Percentiles rank a stretch among this genome's conserved stretches.
These are phyloP conservation scores for Scolopax mira DNA, from an alignment of 2,113 vertebrate species.

Conservation along the genomic window DNA sequence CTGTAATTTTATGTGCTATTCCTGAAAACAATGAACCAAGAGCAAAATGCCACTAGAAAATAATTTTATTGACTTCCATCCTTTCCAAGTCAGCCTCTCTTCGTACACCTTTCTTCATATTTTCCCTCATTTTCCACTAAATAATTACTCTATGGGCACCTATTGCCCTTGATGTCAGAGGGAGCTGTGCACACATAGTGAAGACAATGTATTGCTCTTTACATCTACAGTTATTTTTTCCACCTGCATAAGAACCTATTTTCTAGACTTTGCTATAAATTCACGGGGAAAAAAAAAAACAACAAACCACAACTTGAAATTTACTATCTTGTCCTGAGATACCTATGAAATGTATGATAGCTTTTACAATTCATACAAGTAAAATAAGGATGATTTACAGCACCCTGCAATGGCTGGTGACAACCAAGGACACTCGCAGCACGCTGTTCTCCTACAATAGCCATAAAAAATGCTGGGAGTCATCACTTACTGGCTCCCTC, in stretches of 20 bases:
- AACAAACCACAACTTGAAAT: neutral
- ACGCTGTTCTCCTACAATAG: neutral
- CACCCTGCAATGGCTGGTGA: neutral
- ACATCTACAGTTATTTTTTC: neutral
- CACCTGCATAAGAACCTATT: neutral
- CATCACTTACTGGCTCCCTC: neutral
- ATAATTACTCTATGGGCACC: neutral
- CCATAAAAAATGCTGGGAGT: neutral
- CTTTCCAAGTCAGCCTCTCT: neutral
- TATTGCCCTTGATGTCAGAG: neutral
- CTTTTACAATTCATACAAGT: slow-evolving; percentile 62
- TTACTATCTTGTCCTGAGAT: slow-evolving; percentile 55
- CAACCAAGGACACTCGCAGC: slow-evolving; percentile 3
- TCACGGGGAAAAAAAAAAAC: neutral
- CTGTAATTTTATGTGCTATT: neutral
- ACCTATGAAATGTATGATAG: slow-evolving; percentile 48
- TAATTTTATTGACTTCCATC: neutral
- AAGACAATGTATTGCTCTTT: neutral
- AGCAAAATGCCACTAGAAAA: neutral
- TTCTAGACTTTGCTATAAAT: slow-evolving; percentile 27
- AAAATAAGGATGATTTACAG: slow-evolving; percentile 49
- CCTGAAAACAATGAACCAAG: neutral
- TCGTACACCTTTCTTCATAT: neutral
- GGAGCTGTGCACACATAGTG: neutral
- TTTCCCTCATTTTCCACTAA: neutral